These are phyloP conservation scores for Neuroterus valhalla DNA, from an alignment of 1,140 invertebrate species.

Conservation along the genomic window DNA sequence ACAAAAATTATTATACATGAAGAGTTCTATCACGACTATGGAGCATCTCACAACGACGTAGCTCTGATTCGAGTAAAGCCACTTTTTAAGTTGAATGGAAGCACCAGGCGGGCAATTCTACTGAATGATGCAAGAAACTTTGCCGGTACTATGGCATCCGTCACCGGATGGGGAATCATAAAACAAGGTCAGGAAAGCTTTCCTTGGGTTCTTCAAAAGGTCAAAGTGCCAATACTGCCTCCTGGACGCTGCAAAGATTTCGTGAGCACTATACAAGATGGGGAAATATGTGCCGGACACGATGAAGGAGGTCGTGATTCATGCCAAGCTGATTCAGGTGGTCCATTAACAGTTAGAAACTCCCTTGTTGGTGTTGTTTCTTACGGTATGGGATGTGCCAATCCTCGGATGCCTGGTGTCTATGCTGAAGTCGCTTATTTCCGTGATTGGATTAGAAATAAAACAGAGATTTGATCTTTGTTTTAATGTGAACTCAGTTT, in stretches of 20 bases:
- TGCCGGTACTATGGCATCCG: not conserved
- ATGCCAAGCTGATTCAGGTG: constrained; percentile 42
- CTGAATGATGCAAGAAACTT: not conserved
- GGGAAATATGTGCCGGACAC: constrained; percentile 38
- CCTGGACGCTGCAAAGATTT: not conserved
- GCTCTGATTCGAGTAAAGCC: not conserved
- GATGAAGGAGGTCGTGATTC: constrained; percentile 27
- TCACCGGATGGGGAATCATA: constrained; percentile 33
- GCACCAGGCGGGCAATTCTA: not conserved
- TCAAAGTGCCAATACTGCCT: constrained; percentile 31
- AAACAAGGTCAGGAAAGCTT: not conserved
- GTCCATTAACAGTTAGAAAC: constrained; percentile 21
- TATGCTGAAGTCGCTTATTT: constrained; percentile 35
- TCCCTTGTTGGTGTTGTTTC: constrained; percentile 35
- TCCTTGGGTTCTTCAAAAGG: constrained; percentile 21
- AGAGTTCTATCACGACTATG: not conserved
- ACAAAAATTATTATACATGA: not conserved
- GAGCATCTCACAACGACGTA: not conserved
- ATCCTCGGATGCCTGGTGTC: constrained; percentile 27
- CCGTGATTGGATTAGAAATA: constrained; percentile 34
- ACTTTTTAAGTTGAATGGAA: not conserved
- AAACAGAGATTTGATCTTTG: not conserved
- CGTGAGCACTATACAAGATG: not conserved
- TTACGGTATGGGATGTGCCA: constrained; percentile 36
- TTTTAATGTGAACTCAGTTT: no score